phyloP scores from a whole-genome alignment of 2,888 invertebrate genomes.

The Noctua janthe region DNA sequence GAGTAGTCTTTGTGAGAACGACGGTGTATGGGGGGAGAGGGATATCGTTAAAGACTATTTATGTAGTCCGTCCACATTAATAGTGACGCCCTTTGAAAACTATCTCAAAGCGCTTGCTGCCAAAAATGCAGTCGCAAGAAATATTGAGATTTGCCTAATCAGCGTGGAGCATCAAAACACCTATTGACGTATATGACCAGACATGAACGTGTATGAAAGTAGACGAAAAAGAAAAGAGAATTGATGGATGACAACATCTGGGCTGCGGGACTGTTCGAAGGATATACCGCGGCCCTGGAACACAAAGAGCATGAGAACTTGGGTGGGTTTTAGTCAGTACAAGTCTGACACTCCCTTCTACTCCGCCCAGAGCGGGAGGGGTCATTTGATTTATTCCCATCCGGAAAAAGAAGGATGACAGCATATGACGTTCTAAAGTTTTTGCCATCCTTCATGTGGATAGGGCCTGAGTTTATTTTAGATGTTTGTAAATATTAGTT shows the following conservation, averaged over 20 bases:
- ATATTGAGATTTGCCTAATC: background rate
- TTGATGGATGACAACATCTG: background rate
- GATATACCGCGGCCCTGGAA: too few species aligned
- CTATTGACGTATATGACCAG: background rate
- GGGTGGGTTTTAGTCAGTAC: too few species aligned
- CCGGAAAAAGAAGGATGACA: background rate
- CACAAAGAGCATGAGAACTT: too few species aligned
- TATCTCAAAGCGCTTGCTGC: background rate
- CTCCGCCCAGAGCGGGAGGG: too few species aligned
- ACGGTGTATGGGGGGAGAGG: background rate
- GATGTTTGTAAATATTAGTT: background rate
- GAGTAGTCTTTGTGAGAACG: constrained; percentile 21
- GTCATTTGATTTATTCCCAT: too few species aligned
- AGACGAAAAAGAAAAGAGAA: background rate
- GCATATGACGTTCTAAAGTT: background rate
- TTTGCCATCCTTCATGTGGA: background rate
- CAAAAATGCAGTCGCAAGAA: background rate
- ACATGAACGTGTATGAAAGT: background rate
- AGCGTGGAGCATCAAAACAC: background rate
- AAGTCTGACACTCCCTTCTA: too few species aligned
- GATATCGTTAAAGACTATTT: constrained; percentile 2
- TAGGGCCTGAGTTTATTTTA: background rate
- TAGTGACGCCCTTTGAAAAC: background rate
- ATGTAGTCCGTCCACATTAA: background rate
- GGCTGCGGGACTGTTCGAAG: too few species aligned